Conservation (phyloP, 2,888 invertebrate species). For the Desoria tigrina region DNA sequence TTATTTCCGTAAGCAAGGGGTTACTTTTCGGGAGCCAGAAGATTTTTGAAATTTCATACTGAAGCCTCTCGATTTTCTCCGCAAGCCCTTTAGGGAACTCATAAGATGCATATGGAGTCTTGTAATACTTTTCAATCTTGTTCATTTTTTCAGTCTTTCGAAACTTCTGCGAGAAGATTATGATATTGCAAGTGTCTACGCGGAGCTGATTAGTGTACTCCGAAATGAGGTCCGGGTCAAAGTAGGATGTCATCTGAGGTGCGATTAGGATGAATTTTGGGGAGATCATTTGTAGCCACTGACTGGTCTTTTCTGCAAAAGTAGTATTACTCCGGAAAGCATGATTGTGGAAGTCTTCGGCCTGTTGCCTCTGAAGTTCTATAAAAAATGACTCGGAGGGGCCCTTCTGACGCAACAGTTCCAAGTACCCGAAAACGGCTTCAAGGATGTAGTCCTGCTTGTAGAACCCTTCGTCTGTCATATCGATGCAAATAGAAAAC, state of each 20-base stretch:
- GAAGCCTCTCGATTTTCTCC: conserved; percentile 14
- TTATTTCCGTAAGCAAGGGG: conserved; percentile 9
- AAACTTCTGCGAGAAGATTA: conserved; percentile 30
- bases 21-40: conserved; percentile 23
- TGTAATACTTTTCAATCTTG: conserved; percentile 29
- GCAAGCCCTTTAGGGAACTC: conserved; percentile 21
- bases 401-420: conserved; percentile 22
- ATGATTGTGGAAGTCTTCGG: conserved; percentile 39
- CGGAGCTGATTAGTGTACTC: conserved; percentile 22
- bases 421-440: conserved; percentile 35
- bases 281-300: conserved; percentile 27
- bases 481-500: conserved; percentile 29
- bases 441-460: conserved; percentile 30
- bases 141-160: conserved; percentile 13
- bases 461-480: conserved; percentile 37
- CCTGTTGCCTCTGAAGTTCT: conserved; percentile 31
- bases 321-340: conserved; percentile 2
- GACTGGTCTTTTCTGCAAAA: conserved; percentile 17
- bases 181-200: conserved; percentile 28
- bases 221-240: conserved; percentile 24
- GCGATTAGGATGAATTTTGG: conserved; percentile 29
- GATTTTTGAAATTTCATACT: conserved; percentile 1
- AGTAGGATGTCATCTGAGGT: conserved; percentile 28
- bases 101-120: conserved; percentile 27
- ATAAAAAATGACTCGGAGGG: conserved; percentile 35